A percentile compares a stretch with the other conserved stretches of the same genome.
phyloP scores from a whole-genome alignment of 2,888 invertebrate species.

The Eudasyphora cyanicolor region DNA sequence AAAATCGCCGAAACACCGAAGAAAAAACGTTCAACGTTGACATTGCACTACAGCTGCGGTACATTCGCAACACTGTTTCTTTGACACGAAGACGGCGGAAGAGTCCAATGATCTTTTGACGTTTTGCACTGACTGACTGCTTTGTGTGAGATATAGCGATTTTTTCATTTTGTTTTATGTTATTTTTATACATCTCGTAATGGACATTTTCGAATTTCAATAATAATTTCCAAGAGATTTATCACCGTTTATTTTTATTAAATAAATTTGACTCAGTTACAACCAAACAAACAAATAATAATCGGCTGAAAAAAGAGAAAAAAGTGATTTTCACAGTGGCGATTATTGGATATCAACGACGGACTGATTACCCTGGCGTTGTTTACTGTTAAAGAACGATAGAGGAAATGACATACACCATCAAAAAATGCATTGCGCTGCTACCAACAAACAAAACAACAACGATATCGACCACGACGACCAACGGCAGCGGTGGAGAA shows the following conservation, averaged over 20 bases:
- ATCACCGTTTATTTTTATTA: neutral
- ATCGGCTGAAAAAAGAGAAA: neutral
- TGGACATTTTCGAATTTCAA: neutral
- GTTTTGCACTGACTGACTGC: too few species aligned
- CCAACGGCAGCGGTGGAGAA: constrained; percentile 2
- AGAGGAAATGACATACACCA: constrained; percentile 62
- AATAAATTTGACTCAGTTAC: too few species aligned
- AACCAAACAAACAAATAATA: neutral
- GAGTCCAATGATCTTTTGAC: constrained; percentile 52
- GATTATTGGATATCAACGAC: neutral
- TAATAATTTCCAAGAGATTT: neutral
- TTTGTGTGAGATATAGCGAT: neutral
- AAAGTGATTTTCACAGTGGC: neutral
- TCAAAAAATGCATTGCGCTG: constrained; percentile 62
- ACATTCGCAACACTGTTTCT: constrained; percentile 44
- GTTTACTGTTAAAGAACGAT: constrained; percentile 65
- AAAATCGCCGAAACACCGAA: constrained; percentile 1
- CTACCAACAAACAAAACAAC: constrained; percentile 28
- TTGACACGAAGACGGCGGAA: neutral
- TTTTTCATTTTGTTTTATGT: neutral
- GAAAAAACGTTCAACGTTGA: too few species aligned
- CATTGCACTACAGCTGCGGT: neutral
- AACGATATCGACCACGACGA: constrained; percentile 16
- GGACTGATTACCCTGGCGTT: constrained; percentile 19
- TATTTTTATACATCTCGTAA: neutral